These are phyloP conservation scores for Neodiprion lecontei DNA, from an alignment of 1,140 invertebrate genomes.

Conservation along the genomic window DNA sequence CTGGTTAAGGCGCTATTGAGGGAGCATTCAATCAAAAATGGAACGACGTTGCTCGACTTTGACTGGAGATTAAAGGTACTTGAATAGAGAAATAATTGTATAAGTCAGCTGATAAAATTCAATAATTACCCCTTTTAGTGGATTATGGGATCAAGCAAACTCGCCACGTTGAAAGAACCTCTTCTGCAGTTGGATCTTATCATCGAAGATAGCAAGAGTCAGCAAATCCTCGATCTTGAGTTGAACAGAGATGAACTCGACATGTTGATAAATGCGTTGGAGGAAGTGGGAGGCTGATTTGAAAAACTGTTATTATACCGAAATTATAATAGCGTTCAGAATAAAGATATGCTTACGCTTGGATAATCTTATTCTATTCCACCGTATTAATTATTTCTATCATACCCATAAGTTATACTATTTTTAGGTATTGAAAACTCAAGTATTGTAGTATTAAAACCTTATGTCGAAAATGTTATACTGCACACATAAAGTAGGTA, in stretches of 20 bases:
- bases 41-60: conserved; percentile 47
- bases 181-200: conserved; percentile 50
- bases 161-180: conserved; percentile 48
- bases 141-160: conserved; percentile 55
- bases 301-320: no score
- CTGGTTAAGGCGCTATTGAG: conserved; percentile 40
- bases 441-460: no score
- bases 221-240: conserved; percentile 44
- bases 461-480: no score
- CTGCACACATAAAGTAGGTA: no score
- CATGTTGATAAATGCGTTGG: conserved; percentile 45
- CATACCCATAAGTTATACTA: no score
- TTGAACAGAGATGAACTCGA: conserved; percentile 51
- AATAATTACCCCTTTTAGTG: conserved; percentile 33
- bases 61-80: conserved; percentile 55
- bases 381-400: no score
- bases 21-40: conserved; percentile 38
- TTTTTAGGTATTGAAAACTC: no score
- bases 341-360: no score
- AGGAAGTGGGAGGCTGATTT: conserved; percentile 22
- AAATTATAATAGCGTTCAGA: no score
- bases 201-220: conserved; percentile 36
- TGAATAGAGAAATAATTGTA: conserved; percentile 1
- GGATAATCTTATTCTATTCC: no score
- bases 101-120: neutral